Evolutionary conservation across 2,888 invertebrate genomes (phyloP).

Genomic region (Gymnosoma rotundatum): DNA sequence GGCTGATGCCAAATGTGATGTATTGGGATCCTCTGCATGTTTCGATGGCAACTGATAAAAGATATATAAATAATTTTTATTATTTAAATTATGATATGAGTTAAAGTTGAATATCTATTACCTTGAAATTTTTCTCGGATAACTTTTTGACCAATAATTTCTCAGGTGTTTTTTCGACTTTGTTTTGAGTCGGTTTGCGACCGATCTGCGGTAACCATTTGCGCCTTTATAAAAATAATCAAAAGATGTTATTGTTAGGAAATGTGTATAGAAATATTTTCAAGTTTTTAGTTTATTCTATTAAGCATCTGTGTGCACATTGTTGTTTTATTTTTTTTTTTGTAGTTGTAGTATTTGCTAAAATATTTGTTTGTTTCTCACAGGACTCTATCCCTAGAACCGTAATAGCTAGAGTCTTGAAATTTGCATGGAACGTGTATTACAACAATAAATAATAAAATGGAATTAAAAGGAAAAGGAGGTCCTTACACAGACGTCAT

Average conservation of each 20-base stretch:
- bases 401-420: no score
- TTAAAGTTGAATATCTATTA: slow-evolving; percentile 77
- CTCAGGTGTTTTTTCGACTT: slow-evolving; percentile 88
- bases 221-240: slow-evolving; percentile 83
- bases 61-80: neutral
- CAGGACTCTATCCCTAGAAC: no score
- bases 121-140: slow-evolving; percentile 93
- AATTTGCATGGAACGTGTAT: no score
- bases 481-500: no score
- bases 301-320: no score
- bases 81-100: neutral
- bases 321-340: no score
- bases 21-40: slow-evolving; percentile 80
- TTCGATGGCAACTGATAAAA: slow-evolving; percentile 77
- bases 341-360: no score
- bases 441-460: no score
- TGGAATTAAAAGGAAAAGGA: no score
- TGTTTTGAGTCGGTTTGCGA: slow-evolving; percentile 93
- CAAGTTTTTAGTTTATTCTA: no score
- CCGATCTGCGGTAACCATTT: slow-evolving; percentile 95
- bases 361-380: no score
- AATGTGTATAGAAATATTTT: neutral
- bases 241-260: neutral
- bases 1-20: slow-evolving; percentile 80
- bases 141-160: slow-evolving; percentile 89